phyloP scores from a whole-genome alignment of 2,113 vertebrate species.

The Vidua chalybeata region DNA sequence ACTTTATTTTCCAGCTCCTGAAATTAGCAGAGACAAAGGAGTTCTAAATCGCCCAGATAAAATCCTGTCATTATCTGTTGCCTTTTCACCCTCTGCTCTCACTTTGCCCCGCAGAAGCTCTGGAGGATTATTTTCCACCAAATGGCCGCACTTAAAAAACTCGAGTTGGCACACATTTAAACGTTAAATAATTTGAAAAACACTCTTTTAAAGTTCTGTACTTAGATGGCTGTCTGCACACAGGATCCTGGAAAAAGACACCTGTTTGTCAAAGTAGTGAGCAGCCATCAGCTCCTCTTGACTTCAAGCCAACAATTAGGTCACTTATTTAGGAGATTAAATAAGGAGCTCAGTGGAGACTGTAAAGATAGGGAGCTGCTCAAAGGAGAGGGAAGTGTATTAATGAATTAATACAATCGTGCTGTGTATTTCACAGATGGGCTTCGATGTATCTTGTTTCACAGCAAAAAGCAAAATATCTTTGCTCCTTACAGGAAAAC shows the following conservation, averaged over 20 bases:
- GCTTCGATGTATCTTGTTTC: not conserved
- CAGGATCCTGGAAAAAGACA: not conserved
- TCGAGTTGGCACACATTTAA: not conserved
- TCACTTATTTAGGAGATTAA: constrained; percentile 38
- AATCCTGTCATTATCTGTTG: constrained; percentile 30
- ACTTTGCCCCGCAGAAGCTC: not conserved
- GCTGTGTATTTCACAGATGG: constrained; percentile 16
- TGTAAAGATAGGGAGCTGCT: not conserved
- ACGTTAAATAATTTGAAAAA: not conserved
- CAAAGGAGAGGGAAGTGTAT: not conserved
- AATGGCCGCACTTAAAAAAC: not conserved
- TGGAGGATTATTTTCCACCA: not conserved
- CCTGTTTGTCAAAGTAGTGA: constrained; percentile 12
- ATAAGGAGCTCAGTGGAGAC: constrained; percentile 4
- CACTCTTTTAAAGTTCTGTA: not conserved
- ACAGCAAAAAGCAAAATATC: not conserved
- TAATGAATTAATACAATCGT: not conserved
- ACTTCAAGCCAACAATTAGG: constrained; percentile 23
- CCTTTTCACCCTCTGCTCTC: not conserved
- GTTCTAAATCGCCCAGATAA: constrained; percentile 14
- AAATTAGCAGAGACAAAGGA: constrained; percentile 53
- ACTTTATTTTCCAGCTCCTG: constrained; percentile 54
- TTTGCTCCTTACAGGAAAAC: not conserved
- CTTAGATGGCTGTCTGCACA: not conserved
- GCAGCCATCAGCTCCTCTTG: not conserved